A percentile compares a stretch with the other conserved stretches of the same genome.
Evolutionary conservation across 1,140 invertebrate genomes (phyloP).

Genomic region (Aleiodes sp.): DNA sequence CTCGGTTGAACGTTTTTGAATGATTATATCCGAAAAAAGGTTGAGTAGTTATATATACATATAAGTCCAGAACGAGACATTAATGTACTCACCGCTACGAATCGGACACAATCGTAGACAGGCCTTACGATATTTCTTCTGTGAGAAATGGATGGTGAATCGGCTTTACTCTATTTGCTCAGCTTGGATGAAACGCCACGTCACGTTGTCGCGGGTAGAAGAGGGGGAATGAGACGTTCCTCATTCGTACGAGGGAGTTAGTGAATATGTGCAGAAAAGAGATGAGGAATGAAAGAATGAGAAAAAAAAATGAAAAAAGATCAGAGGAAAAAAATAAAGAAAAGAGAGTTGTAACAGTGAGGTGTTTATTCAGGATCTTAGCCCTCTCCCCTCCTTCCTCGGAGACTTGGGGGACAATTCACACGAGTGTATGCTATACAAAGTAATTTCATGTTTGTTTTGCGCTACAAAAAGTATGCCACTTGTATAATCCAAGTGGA

Average conservation of each 20-base stretch:
- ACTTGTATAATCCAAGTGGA: constrained; percentile 31
- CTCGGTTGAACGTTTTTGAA: neutral
- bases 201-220: constrained; percentile 32
- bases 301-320: constrained; percentile 37
- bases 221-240: constrained; percentile 6
- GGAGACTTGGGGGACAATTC: constrained; percentile 50
- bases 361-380: constrained; percentile 52
- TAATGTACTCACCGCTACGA: constrained; percentile 5
- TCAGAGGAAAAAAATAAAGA: neutral
- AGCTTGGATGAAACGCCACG: constrained; percentile 30
- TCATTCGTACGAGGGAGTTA: neutral
- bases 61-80: constrained; percentile 13
- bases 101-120: constrained; percentile 2
- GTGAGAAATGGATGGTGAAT: constrained; percentile 12
- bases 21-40: neutral
- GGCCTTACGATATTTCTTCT: neutral
- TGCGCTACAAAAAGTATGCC: constrained; percentile 36
- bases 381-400: no score
- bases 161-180: constrained; percentile 31
- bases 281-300: neutral
- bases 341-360: constrained; percentile 26
- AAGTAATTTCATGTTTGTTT: constrained; percentile 54
- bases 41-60: neutral
- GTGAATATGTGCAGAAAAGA: neutral
- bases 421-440: constrained; percentile 40